Base-by-base conservation (phyloP, 2,888 invertebrate species). In the Achlya flavicornis region DNA sequence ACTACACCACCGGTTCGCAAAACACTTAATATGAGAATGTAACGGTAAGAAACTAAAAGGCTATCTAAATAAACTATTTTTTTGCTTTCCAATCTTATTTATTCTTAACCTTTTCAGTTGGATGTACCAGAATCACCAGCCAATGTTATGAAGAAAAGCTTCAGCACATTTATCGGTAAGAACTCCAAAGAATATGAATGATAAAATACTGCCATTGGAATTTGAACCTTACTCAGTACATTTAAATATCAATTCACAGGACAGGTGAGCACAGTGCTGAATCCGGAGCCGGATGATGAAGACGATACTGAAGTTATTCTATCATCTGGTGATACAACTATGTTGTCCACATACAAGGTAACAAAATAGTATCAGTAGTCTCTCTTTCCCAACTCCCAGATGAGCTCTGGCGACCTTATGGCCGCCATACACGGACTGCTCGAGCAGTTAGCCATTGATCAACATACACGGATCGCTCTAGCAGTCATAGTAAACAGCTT, bases 81-180 rank as follows among this genome's bases (percentile, higher is more conserved):
- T n/a, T n/a, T n/a, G n/a, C n/a, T n/a, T n/a, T n/a, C n/a, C n/a
- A n/a, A n/a, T n/a, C n/a, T n/a, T n/a, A n/a, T 43, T 38, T n/a
- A 58, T 4, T 19, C 57, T 46, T 69, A 68, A 69, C 66, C 66
- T 72, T 90, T 91, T 60, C 85, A 96, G 96, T 88, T 96, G 81
- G 96, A 96, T 79, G 95, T 95, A 74, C 95, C 96, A 58, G 95
- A 96, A 79, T 96, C 96, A n/a, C 94, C 96, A 48, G 96, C 96
- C 3, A 96, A 95, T 85, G 95, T 94, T 5, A 95, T 96, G 94
- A 96, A 96, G 84, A 95, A 96, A 80, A 96, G 96, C 77, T 91
- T 97, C 59, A 96, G 96, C 83, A 95, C 94, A 72, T 96, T 96
- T 81, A 94, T 96, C 76, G 96, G 95, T 95, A 85, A 86, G 85